These are phyloP conservation scores for Pseudoatta argentina DNA, from an alignment of 1,140 invertebrate genomes.

Conservation along the genomic window DNA sequence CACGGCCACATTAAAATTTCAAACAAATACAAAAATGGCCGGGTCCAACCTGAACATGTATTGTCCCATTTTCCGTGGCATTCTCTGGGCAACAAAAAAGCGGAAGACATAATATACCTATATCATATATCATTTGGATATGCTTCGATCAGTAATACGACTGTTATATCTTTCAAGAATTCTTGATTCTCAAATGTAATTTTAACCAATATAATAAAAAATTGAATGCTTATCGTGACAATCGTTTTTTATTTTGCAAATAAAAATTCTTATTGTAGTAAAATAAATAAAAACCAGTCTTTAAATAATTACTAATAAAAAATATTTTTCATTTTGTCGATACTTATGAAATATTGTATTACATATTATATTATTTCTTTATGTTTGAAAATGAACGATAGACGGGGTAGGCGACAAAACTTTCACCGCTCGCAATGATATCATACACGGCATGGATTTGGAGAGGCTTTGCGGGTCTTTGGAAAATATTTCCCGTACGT, in stretches of 20 bases:
- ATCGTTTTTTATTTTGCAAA: not conserved
- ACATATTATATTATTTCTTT: slow-evolving; percentile 15
- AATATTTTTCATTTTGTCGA: not conserved
- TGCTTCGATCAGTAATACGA: not conserved
- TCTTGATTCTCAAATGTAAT: not conserved
- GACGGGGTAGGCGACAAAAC: slow-evolving; percentile 69
- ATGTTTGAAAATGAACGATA: not conserved
- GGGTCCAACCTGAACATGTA: slow-evolving; percentile 75
- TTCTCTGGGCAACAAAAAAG: slow-evolving; percentile 34
- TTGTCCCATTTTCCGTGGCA: slow-evolving; percentile 72
- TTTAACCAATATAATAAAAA: not conserved
- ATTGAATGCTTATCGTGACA: not conserved
- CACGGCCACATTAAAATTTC: slow-evolving; percentile 83
- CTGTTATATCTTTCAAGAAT: not conserved
- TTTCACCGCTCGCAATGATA: slow-evolving; percentile 63
- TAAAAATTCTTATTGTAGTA: not conserved
- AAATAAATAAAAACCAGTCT: not conserved
- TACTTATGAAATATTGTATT: not conserved
- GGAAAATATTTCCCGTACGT: slow-evolving; percentile 77
- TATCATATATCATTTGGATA: not conserved
- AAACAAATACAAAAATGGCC: slow-evolving; percentile 80
- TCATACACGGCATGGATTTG: slow-evolving; percentile 73
- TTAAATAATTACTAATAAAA: slow-evolving; percentile 15
- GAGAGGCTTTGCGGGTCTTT: slow-evolving; percentile 71
- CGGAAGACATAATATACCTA: not conserved